phyloP scores from a whole-genome alignment of 1,140 invertebrate genomes.

The Microplitis mediator region DNA sequence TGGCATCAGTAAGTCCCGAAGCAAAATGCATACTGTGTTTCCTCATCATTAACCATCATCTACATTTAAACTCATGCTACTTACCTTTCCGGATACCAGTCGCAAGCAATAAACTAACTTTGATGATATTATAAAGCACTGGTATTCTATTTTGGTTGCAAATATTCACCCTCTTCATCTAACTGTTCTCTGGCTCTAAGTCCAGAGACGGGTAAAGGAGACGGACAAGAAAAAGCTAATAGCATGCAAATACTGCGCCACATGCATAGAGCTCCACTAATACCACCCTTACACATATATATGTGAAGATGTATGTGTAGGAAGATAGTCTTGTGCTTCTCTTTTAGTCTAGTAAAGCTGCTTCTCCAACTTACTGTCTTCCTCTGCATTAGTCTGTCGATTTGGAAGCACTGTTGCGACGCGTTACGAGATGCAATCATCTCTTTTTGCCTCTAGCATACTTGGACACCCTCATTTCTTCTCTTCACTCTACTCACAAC shows the following conservation, averaged over 20 bases:
- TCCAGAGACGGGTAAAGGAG: neutral
- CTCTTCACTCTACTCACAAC: neutral
- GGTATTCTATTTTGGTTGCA: neutral
- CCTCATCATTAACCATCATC: neutral
- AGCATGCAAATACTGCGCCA: constrained; percentile 4
- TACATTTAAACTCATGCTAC: neutral
- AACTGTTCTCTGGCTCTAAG: neutral
- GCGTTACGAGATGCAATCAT: constrained; percentile 12
- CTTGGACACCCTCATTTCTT: constrained; percentile 28
- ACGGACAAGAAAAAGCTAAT: constrained; percentile 14
- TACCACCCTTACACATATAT: neutral
- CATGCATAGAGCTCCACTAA: neutral
- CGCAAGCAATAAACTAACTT: neutral
- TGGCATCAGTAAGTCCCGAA: neutral
- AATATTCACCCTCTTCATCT: constrained; percentile 4
- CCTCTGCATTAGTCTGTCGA: neutral
- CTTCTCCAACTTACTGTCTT: too few relatives aligned
- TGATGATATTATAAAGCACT: neutral
- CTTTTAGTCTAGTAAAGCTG: too few relatives aligned
- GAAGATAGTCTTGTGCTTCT: too few relatives aligned
- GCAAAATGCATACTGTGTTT: neutral
- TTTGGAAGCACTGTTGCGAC: neutral
- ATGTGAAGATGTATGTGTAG: too few relatives aligned
- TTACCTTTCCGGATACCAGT: neutral
- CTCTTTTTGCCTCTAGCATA: constrained; percentile 6